phyloP scores from a whole-genome alignment of 2,113 vertebrate genomes.

The Hyperoodon ampullatus region DNA sequence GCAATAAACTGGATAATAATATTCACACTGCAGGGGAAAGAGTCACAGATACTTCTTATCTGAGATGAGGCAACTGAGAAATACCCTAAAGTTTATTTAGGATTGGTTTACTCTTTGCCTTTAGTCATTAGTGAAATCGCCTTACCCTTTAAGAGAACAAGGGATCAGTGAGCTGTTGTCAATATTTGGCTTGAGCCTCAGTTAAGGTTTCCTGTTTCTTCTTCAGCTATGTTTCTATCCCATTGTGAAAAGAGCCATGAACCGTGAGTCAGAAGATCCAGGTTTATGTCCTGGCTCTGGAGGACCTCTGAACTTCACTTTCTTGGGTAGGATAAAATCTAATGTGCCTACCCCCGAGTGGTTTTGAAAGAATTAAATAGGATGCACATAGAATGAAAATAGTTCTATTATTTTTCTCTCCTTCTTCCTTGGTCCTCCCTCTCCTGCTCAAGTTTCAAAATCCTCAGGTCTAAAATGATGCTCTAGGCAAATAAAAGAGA shows the following conservation, averaged over 20 bases:
- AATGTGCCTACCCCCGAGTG: background rate
- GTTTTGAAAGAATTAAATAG: background rate
- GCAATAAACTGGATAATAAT: constrained; percentile 23
- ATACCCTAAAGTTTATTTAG: background rate
- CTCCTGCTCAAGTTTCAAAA: background rate
- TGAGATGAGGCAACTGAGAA: background rate
- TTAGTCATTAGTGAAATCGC: background rate
- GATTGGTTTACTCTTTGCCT: background rate
- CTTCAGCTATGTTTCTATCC: background rate
- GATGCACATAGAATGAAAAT: background rate
- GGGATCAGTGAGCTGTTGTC: background rate
- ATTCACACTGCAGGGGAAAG: background rate
- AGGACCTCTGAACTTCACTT: background rate
- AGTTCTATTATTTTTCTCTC: background rate
- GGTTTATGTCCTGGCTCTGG: background rate
- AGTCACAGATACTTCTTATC: background rate
- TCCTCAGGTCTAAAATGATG: background rate
- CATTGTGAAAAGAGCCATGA: background rate
- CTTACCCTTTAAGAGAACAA: background rate
- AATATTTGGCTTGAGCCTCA: background rate
- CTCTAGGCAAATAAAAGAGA: background rate
- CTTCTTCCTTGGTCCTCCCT: background rate
- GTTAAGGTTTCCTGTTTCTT: background rate
- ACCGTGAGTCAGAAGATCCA: background rate
- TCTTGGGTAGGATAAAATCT: background rate